Evolutionary conservation across 2,888 invertebrate species (phyloP).

Genomic region (Dyspetes luteomarginatus): DNA sequence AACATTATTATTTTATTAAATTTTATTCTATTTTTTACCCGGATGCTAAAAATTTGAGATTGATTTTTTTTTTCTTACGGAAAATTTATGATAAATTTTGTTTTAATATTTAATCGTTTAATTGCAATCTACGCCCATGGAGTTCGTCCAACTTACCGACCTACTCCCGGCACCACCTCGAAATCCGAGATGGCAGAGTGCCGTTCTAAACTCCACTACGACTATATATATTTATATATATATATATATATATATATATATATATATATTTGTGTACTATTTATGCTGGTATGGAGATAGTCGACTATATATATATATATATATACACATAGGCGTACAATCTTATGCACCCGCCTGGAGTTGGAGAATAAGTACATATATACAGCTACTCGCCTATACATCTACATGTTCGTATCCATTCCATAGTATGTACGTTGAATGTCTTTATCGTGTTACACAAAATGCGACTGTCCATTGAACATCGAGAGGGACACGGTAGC

Average conservation of each 20-base stretch:
- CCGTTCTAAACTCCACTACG: conserved; percentile 45
- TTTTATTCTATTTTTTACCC: no score
- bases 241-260: not conserved
- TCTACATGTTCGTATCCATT: not conserved
- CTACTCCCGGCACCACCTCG: conserved; percentile 44
- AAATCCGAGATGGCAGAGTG: conserved; percentile 61
- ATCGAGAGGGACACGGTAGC: not conserved
- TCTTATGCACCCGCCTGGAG: conserved; percentile 50
- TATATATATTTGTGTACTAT: not conserved
- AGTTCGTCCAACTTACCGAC: conserved; percentile 51
- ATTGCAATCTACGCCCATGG: conserved; percentile 53
- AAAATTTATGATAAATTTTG: conserved; percentile 20
- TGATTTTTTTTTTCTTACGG: not conserved
- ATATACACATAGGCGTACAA: conserved; percentile 26
- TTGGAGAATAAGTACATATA: not conserved
- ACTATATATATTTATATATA: conserved; percentile 22
- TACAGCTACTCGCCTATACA: not conserved
- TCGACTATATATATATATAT: not conserved
- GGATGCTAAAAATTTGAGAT: no score
- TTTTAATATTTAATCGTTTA: conserved; percentile 38
- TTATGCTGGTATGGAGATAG: conserved; percentile 47
- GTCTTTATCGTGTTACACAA: not conserved
- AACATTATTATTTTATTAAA: no score
- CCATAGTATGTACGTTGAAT: not conserved
- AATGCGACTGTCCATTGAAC: not conserved